phyloP scores from a whole-genome alignment of 1,140 invertebrate genomes.

The Eulimnadia texana region DNA sequence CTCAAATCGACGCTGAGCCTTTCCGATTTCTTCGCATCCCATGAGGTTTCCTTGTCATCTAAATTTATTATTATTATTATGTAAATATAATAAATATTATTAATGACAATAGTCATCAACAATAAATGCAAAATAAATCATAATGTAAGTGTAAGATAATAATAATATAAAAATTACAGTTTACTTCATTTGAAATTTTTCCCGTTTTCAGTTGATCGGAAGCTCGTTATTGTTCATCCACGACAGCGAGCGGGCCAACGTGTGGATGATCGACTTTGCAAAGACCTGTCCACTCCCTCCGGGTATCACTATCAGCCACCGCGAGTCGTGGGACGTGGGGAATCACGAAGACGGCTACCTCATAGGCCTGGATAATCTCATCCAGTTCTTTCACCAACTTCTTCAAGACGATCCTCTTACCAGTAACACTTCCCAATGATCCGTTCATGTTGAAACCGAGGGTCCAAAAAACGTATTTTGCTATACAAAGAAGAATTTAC shows the following conservation, averaged over 20 bases:
- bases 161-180: background rate
- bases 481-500: background rate
- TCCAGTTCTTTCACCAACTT: conserved; percentile 54
- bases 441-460: background rate
- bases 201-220: conserved; percentile 90
- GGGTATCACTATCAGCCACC: conserved; percentile 57
- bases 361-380: conserved; percentile 84
- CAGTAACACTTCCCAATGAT: background rate
- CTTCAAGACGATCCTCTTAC: background rate
- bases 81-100: background rate
- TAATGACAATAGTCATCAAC: no score
- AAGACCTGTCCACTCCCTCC: conserved; percentile 76
- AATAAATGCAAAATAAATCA: no score
- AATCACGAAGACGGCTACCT: conserved; percentile 97
- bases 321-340: conserved; percentile 78
- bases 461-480: background rate
- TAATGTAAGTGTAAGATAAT: no score
- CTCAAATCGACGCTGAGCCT: conserved; percentile 63
- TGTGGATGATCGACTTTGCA: conserved; percentile 98
- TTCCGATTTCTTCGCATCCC: conserved; percentile 74
- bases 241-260: conserved; percentile 65
- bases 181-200: conserved; percentile 22
- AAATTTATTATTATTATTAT: conserved; percentile 3
- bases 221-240: conserved; percentile 92
- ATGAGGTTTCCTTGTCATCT: conserved; percentile 49